These are phyloP conservation scores for Holothuria scabra DNA, from an alignment of 53 echinoderm and acorn worm species.

Conservation along the genomic window DNA sequence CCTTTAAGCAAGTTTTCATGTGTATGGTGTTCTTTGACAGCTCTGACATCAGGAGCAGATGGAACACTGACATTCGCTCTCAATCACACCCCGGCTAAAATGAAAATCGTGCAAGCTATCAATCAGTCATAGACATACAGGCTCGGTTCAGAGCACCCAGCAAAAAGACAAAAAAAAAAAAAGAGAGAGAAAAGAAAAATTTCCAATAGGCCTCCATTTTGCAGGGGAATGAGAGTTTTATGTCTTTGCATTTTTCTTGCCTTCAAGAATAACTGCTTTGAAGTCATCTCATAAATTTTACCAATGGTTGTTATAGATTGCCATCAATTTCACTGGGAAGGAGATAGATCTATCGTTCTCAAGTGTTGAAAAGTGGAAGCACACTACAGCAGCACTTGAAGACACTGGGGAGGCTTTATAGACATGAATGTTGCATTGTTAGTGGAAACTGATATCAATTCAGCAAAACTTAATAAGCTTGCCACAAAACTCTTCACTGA, in stretches of 20 bases:
- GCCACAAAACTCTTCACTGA: too few species aligned
- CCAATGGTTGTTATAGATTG: constrained; percentile 23
- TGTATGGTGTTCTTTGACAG: not conserved
- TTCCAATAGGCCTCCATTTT: constrained; percentile 36
- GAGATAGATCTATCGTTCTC: too few species aligned
- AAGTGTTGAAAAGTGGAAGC: too few species aligned
- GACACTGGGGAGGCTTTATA: too few species aligned
- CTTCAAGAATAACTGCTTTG: constrained; percentile 3
- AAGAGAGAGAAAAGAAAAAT: too few species aligned
- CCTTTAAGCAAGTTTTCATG: constrained; percentile 3
- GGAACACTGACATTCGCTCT: constrained; percentile 39
- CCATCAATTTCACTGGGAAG: constrained; percentile 8
- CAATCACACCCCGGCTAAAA: constrained; percentile 45
- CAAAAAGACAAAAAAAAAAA: not conserved
- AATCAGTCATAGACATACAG: constrained; percentile 28
- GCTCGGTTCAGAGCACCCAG: constrained; percentile 13
- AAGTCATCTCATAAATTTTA: constrained; percentile 21
- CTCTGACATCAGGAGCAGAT: constrained; percentile 30
- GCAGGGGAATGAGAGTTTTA: not conserved
- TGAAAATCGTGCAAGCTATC: constrained; percentile 45
- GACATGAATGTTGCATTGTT: too few species aligned
- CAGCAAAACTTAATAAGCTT: too few species aligned
- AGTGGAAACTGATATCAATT: too few species aligned
- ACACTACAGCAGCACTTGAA: too few species aligned
- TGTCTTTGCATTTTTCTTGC: too few species aligned